Evolutionary conservation across 1,140 invertebrate genomes (phyloP), one percentile per base, ranked within the genome.

Genomic region (Sminthurides bifidus): DNA sequence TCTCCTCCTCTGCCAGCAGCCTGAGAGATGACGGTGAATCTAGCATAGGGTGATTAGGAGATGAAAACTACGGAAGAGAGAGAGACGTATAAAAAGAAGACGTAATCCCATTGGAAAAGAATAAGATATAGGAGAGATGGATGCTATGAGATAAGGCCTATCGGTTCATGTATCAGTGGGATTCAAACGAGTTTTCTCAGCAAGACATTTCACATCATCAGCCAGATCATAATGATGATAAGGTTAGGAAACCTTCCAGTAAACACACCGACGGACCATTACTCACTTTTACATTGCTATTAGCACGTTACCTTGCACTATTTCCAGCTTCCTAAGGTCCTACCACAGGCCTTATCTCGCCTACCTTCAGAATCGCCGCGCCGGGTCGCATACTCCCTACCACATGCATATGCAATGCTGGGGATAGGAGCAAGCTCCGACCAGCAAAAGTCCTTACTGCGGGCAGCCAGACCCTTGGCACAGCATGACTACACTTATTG

Each of bases 151-250:
- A 59, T 59, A 59, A 59, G 57, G 45, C 35, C 56, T 57, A 58
- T 61, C 59, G 43, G 46, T 40, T 4, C 50, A 45, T 58, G 59
- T 61, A 61, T 61, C 59, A 58, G 45, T 58, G 48, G 45, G 51
- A 38, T 43, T 61, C 59, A 61, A 61, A 61, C 59, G 55, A 58
- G 59, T 58, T 61, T 61, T 61, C 59, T 58, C 59, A 61, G 59
- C 59, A 58, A 57, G 59, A 43, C 45, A 57, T 55, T 61, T 58
- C 45, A 49, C 26, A 59, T 58, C 56, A 61, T 61, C 59, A 61
- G 56, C 52, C 53, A 49, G 54, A 53, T 56, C 54, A 37, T 60
- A 37, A 21, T 48, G 37, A 54, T 60, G 52, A 56, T 55, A 31
- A 59, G 52, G 21, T 26, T 24, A 12, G 29, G 26, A 49, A 49